These are phyloP conservation scores for Agriotes lineatus DNA, from an alignment of 2,888 invertebrate species.

Conservation along the genomic window DNA sequence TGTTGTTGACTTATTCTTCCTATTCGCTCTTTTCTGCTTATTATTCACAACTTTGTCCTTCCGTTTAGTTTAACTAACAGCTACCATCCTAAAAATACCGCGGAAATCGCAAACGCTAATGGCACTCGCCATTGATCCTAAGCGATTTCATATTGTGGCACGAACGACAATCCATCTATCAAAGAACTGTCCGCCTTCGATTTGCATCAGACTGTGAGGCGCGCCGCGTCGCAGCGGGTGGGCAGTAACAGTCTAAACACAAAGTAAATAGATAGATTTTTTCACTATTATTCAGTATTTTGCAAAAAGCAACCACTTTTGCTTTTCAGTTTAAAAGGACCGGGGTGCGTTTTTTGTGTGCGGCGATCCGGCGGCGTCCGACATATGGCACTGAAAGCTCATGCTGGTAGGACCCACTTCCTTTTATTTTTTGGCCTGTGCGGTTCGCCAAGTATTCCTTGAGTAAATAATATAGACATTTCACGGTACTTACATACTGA, in stretches of 20 bases:
- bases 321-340: conserved; percentile 44
- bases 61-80: conserved; percentile 59
- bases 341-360: conserved; percentile 31
- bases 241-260: conserved; percentile 50
- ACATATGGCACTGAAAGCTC: conserved; percentile 51
- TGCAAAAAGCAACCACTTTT: conserved; percentile 46
- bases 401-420: conserved; percentile 52
- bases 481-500: conserved; percentile 62
- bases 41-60: conserved; percentile 62
- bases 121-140: not conserved
- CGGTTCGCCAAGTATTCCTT: conserved; percentile 56
- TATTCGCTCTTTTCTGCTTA: conserved; percentile 51
- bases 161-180: conserved; percentile 55
- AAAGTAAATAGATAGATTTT: conserved; percentile 56
- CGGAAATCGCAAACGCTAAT: not conserved
- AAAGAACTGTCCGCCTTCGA: conserved; percentile 60
- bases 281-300: conserved; percentile 59
- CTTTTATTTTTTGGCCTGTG: conserved; percentile 58
- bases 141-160: conserved; percentile 45
- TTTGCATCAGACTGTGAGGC: conserved; percentile 51
- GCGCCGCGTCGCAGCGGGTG: not conserved
- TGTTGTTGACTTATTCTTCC: conserved; percentile 56
- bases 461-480: conserved; percentile 64
- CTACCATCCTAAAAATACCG: conserved; percentile 49
- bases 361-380: conserved; percentile 27